Evolutionary conservation across 1,140 invertebrate genomes (phyloP).

Genomic region (Leptinotarsa undecemlineata): DNA sequence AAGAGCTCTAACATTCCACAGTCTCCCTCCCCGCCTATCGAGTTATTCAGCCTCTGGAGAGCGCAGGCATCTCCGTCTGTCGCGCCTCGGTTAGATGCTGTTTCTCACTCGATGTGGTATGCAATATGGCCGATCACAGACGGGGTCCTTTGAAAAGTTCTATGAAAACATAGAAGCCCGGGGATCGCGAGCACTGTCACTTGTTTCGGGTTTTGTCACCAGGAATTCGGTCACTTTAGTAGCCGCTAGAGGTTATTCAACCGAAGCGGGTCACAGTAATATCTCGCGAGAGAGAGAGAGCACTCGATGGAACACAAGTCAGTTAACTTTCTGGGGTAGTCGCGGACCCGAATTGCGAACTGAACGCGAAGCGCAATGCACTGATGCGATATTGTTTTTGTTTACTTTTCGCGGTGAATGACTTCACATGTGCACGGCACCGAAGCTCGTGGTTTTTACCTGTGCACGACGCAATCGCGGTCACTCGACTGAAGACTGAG

Average conservation of each 20-base stretch:
- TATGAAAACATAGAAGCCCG: constrained; percentile 30
- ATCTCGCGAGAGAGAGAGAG: not conserved
- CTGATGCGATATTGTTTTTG: constrained; percentile 1
- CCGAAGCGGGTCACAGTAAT: not conserved
- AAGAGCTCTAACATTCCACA: constrained; percentile 54
- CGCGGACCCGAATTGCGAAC: not conserved
- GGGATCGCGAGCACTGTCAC: constrained; percentile 17
- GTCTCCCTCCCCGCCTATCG: constrained; percentile 51
- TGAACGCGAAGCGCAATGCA: not conserved
- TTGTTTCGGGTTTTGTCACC: constrained; percentile 1
- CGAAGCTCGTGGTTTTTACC: not conserved
- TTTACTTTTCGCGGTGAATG: constrained; percentile 21
- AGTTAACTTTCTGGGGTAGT: constrained; percentile 4
- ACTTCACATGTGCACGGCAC: constrained; percentile 27
- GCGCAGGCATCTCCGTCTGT: constrained; percentile 37
- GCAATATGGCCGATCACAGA: constrained; percentile 54
- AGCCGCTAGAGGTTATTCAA: not conserved
- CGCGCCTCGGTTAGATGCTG: constrained; percentile 16
- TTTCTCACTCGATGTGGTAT: constrained; percentile 57
- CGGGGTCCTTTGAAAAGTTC: constrained; percentile 41
- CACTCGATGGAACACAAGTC: not conserved
- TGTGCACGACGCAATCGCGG: constrained; percentile 31
- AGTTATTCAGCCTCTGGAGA: constrained; percentile 51
- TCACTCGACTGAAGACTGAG: constrained; percentile 43
- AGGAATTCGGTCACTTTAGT: not conserved